Evolutionary conservation across 2,113 vertebrate species (phyloP), one percentile per base, ranked within the genome.

Genomic region (Cacatua alba): DNA sequence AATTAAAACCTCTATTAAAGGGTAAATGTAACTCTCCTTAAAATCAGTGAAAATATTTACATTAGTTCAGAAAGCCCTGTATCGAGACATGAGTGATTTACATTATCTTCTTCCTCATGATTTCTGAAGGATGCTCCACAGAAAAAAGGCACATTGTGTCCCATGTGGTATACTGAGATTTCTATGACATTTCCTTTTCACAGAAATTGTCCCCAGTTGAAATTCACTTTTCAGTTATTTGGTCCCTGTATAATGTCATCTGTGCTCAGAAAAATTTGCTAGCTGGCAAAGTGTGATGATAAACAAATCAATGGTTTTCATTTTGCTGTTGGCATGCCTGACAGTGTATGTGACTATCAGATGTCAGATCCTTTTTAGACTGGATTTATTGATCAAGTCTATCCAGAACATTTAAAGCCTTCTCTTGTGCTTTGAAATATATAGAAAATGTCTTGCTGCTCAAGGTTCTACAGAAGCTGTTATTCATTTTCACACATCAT

Each of bases 261-360:
- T 87, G 14, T 79, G 67, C 60, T 92, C 29, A 89, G 88, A 95
- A 97, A 97, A 78, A 46, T 52, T 53, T 95, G 17, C 71, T 95
- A 41, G 60, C 84, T 92, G 85, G 63, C 69, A 90, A 95, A 97
- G 53, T 35, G 43, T 59, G 12, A 43, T 94, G 87, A 95, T 80
- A 94, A 97, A 75, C 69, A 91, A 95, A 96, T 93, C 92, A 96
- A 67, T 94, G 88, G 21, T 79, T 97, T 92, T 88, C 74, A 85
- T 96, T 95, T 96, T 95, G 59, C 63, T 92, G 83, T 83, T 82
- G 70, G 57, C 77, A 63, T 57, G 49, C 41, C 82, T 93, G 88
- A 91, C 74, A 86, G 37, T 70, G 39, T 94, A 80, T 3, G 12
- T 51, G 82, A 95, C 67, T 74, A 74, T 77, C 13, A 5, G 46